Conservation (phyloP, 2,888 invertebrate genomes). For the Chironomus tentans region DNA sequence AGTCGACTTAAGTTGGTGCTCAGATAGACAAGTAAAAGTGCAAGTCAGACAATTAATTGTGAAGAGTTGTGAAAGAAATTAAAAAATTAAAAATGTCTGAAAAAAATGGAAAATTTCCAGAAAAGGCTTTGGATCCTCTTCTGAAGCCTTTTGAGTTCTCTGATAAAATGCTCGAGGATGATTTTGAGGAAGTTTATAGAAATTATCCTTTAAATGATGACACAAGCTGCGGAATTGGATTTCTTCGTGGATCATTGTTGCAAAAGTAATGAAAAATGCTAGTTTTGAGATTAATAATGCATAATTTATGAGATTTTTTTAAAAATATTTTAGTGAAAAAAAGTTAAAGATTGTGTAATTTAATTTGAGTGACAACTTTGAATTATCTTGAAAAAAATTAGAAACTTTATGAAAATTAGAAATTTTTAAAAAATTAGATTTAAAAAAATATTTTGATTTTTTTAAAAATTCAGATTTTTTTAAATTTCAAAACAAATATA, state of each 20-base stretch:
- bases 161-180: constrained; percentile 32
- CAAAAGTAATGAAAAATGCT: constrained; percentile 45
- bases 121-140: background rate
- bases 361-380: too few species aligned
- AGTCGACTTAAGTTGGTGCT: background rate
- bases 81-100: background rate
- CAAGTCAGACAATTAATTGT: background rate
- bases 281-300: background rate
- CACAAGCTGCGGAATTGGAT: constrained; percentile 56
- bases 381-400: too few species aligned
- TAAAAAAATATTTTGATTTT: too few species aligned
- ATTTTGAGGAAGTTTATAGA: constrained; percentile 43
- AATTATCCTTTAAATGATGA: constrained; percentile 51
- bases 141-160: background rate
- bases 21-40: background rate
- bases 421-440: too few species aligned
- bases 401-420: too few species aligned
- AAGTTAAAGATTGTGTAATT: too few species aligned
- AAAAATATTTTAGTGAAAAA: too few species aligned
- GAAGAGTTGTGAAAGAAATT: background rate
- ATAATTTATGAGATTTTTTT: too few species aligned
- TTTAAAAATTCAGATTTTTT: too few species aligned
- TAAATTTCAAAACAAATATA: too few species aligned
- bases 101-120: constrained; percentile 11
- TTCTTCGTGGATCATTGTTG: constrained; percentile 47